phyloP scores from a whole-genome alignment of 2,888 invertebrate genomes.

The Colostygia pectinataria region DNA sequence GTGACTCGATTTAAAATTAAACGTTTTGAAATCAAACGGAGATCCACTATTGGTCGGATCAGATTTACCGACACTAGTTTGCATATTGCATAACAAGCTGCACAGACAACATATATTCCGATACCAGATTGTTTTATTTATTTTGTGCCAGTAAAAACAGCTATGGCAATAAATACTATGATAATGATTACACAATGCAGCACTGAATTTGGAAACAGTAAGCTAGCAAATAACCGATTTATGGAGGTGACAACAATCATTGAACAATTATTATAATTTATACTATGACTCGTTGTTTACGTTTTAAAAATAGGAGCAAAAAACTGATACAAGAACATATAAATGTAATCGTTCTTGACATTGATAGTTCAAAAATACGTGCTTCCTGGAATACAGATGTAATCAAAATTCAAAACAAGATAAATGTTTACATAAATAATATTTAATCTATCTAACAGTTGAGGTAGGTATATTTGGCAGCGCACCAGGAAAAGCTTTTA shows the following conservation, averaged over 20 bases:
- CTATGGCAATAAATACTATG: too few species aligned
- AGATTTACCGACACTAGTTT: slow-evolving; percentile 37
- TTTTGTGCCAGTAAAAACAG: not conserved
- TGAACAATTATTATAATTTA: too few species aligned
- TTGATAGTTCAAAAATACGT: slow-evolving; percentile 1
- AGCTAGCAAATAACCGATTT: too few species aligned
- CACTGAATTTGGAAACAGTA: too few species aligned
- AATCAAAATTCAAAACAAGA: not conserved
- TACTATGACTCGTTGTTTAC: too few species aligned
- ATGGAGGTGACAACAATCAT: too few species aligned
- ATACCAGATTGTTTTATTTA: not conserved
- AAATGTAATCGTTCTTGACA: not conserved
- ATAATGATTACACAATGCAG: too few species aligned
- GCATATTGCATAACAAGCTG: slow-evolving; percentile 18
- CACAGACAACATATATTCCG: slow-evolving; percentile 4
- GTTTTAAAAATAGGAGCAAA: too few species aligned
- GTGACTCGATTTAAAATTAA: slow-evolving; percentile 47
- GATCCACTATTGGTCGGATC: slow-evolving; percentile 40
- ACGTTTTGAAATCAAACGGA: slow-evolving; percentile 41
- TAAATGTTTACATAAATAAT: not conserved
- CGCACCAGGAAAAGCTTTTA: slow-evolving; percentile 15
- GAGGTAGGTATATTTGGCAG: slow-evolving; percentile 9
- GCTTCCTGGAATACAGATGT: not conserved
- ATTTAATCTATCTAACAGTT: not conserved
- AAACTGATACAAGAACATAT: too few species aligned